A percentile compares a stretch with the other conserved stretches of the same genome.
These are phyloP conservation scores for Chrysotoxum bicinctum DNA, from an alignment of 2,888 invertebrate species.

Conservation along the genomic window DNA sequence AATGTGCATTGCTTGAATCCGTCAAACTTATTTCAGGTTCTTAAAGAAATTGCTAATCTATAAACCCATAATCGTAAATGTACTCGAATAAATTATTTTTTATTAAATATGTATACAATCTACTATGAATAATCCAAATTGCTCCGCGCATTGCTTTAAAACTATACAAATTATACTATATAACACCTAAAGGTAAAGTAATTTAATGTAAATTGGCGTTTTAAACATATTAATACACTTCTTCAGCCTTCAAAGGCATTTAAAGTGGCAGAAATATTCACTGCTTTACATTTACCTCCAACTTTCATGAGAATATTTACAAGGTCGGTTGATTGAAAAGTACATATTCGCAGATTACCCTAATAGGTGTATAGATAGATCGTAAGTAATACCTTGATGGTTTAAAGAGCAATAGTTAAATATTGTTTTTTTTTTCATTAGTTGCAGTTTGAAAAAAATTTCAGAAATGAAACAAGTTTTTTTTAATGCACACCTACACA, in stretches of 20 bases:
- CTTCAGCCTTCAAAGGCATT: neutral
- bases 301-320: constrained; percentile 2
- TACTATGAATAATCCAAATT: neutral
- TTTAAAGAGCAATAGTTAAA: neutral
- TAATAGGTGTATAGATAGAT: neutral
- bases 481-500: too few relatives aligned
- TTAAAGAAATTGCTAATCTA: neutral
- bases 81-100: neutral
- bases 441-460: too few relatives aligned
- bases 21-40: neutral
- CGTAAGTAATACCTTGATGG: neutral
- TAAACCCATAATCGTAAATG: neutral
- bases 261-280: neutral
- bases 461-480: too few relatives aligned
- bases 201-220: neutral
- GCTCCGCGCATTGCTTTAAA: neutral
- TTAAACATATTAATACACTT: constrained; percentile 13
- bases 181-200: neutral
- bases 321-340: neutral
- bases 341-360: neutral
- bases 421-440: too few relatives aligned
- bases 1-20: neutral
- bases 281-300: neutral
- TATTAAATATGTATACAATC: neutral
- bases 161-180: constrained; percentile 12